These are phyloP conservation scores for Drosophila austrosaltans DNA, from an alignment of 2,888 invertebrate genomes.

Conservation along the genomic window DNA sequence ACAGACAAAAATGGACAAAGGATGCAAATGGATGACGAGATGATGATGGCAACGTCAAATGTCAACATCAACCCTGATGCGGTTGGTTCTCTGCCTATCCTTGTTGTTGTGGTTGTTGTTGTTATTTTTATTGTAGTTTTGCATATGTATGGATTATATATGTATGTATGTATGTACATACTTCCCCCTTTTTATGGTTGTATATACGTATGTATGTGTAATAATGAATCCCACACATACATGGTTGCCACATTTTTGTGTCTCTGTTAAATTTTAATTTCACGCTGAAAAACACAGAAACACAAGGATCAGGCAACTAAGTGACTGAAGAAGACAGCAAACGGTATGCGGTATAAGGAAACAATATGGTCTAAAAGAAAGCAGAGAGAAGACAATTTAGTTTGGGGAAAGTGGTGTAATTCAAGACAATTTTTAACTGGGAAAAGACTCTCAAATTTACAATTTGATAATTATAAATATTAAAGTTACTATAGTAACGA, in stretches of 20 bases:
- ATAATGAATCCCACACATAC: slow-evolving; percentile 39
- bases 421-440: no score
- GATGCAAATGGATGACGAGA: slow-evolving; percentile 48
- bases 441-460: no score
- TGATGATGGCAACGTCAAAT: slow-evolving; percentile 72
- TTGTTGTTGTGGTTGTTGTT: slow-evolving; percentile 12
- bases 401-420: neutral
- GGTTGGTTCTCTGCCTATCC: slow-evolving; percentile 35
- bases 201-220: slow-evolving; percentile 31
- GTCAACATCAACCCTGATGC: slow-evolving; percentile 72
- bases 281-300: slow-evolving; percentile 69
- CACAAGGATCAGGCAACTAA: slow-evolving; percentile 33
- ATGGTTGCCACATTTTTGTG: slow-evolving; percentile 52
- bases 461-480: no score
- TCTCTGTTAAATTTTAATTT: slow-evolving; percentile 79
- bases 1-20: slow-evolving; percentile 45
- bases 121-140: slow-evolving; percentile 48
- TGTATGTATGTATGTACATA: neutral
- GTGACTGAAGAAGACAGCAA: slow-evolving; percentile 40
- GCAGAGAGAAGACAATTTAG: neutral
- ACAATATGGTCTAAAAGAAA: neutral
- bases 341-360: neutral
- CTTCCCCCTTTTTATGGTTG: neutral
- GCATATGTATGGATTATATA: slow-evolving; percentile 42
- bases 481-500: no score